phyloP scores from a whole-genome alignment of 1,140 invertebrate species.

The Neotoxoptera formosana region DNA sequence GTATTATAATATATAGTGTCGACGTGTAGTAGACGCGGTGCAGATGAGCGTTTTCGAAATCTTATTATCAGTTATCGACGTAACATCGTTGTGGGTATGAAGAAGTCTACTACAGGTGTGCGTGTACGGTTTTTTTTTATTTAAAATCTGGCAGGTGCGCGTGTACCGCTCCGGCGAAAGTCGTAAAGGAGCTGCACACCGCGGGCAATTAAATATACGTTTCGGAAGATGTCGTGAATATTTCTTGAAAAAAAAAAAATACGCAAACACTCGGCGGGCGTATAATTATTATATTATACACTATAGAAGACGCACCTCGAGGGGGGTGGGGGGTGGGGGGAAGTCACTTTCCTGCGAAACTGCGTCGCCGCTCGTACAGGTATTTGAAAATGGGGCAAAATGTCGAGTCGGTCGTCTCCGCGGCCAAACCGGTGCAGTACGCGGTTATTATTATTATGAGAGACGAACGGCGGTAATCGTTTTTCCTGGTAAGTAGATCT shows the following conservation, averaged over 20 bases:
- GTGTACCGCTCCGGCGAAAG: background rate
- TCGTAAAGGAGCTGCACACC: background rate
- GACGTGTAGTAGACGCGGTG: too few relatives aligned
- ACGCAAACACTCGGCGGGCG: background rate
- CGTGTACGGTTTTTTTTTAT: background rate
- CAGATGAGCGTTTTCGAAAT: background rate
- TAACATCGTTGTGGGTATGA: background rate
- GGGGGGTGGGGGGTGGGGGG: background rate
- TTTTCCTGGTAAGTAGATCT: background rate
- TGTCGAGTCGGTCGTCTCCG: background rate
- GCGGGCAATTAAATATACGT: background rate
- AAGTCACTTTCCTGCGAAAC: background rate
- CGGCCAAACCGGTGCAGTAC: too few relatives aligned
- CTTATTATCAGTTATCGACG: background rate
- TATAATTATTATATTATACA: background rate
- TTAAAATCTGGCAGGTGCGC: background rate
- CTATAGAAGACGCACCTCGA: background rate
- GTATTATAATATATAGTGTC: too few relatives aligned
- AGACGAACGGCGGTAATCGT: background rate
- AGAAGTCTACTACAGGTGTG: background rate
- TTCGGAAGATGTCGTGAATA: background rate
- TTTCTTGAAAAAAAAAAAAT: background rate
- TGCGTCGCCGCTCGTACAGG: background rate
- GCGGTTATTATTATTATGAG: background rate
- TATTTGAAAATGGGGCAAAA: background rate